Percentiles rank a stretch among this genome's conserved stretches.
phyloP scores from a whole-genome alignment of 2,797 vertebrate genomes.

The Hydrocynus forskahlii region DNA sequence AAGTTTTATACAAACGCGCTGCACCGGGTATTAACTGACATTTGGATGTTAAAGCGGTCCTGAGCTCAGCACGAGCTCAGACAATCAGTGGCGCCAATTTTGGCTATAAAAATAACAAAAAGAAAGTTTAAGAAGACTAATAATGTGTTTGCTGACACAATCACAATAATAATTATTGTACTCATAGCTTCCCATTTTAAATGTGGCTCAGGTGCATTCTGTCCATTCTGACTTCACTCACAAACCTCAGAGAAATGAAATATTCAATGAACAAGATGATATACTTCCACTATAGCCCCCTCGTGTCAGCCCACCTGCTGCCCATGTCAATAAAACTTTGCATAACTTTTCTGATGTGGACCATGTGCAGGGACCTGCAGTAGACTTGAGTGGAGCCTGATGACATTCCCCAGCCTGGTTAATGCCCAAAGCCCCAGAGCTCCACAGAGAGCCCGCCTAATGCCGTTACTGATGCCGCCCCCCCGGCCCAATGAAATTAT shows the following conservation, averaged over 20 bases:
- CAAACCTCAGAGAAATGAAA: too few relatives aligned
- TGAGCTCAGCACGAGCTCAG: too few relatives aligned
- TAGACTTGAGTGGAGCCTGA: constrained; percentile 51
- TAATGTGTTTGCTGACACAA: too few relatives aligned
- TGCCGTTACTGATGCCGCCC: constrained; percentile 54
- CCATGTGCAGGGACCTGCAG: constrained; percentile 33
- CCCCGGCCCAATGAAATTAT: constrained; percentile 59
- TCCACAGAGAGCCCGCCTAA: constrained; percentile 49
- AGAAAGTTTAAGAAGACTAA: too few relatives aligned
- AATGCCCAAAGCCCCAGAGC: constrained; percentile 53
- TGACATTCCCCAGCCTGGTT: constrained; percentile 54
- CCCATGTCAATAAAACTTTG: not conserved
- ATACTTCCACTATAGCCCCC: not conserved
- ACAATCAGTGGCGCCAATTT: too few relatives aligned
- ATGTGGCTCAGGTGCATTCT: too few relatives aligned
- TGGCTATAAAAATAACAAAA: too few relatives aligned
- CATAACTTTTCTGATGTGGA: constrained; percentile 22
- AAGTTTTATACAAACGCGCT: too few relatives aligned
- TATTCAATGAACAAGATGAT: not conserved
- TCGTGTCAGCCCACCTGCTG: not conserved
- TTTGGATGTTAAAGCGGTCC: too few relatives aligned
- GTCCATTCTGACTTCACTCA: not conserved
- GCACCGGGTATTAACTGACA: too few relatives aligned
- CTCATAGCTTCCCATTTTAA: too few relatives aligned
- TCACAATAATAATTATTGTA: too few relatives aligned